Evolutionary conservation across 2,113 vertebrate genomes (phyloP), one percentile per base, ranked within the genome.

Genomic region (Ammodytes marinus): DNA sequence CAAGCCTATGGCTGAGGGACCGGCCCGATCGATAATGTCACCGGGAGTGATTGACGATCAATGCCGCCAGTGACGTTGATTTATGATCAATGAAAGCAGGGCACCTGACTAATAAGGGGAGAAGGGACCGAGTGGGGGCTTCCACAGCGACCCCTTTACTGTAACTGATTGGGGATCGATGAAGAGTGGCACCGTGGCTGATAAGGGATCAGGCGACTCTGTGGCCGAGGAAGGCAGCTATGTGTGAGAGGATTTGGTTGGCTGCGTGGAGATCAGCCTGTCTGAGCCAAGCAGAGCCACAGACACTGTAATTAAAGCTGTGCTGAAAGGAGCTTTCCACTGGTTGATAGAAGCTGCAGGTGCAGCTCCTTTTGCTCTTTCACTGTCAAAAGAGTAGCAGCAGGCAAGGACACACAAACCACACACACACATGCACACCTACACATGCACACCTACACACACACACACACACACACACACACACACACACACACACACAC

Each of bases 41-140:
- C 84, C 19, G 84, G 71, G 88, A 75, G 84, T 93, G 93, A 93
- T 93, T 92, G 92, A 92, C 89, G 90, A 93, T 93, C 91, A 77
- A 92, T 94, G 86, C 74, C 3, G 59, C 80, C 87, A 70, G 75
- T 81, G 91, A 91, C 83, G 88, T 85, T 94, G 92, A 94, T 94
- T 92, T 88, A 93, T 90, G 91, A 88, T 92, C 91, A 79, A 92
- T 89, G 86, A 79, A 86, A 86, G 84, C 69, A 4, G 81, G 84
- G 85, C 87, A 87, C 81, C 77, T 54, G 53, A 88, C 91, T 92
- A 92, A 92, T 89, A 86, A 88, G 85, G 53, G 72, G 74, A 80
- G 76, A 79, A 64, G 50, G 74, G 58, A 37, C 2, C 49, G 88
- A 69, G 69, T 71, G 46, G 49, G 55, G 46, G 80, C 46, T 83